Base-by-base conservation (phyloP, 64 coral and sea anemone species). In the Actinia tenebrosa region DNA sequence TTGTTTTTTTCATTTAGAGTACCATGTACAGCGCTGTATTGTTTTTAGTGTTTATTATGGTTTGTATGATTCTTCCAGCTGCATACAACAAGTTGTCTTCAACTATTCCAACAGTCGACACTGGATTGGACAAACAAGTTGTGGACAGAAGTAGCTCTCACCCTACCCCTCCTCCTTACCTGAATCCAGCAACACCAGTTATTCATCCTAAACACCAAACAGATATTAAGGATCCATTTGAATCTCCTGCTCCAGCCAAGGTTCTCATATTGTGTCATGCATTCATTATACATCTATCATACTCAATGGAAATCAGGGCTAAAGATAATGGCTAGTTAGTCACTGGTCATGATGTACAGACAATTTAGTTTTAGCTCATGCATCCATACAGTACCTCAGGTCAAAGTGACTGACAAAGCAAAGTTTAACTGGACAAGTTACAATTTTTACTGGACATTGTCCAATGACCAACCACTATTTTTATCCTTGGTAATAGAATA, bases 1-100 rank as follows among this genome's bases (percentile, higher is more conserved):
- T 1, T 37, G 1, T 37, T 71, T 16, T n/a, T 19, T 58, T 10
- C 7, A 71, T 71, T 7, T 26, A 75, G 6, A 75, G 5, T 75
- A n/a, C 5, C 60, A 14, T 89, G 52, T 61, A 3, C 45, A 80
- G 19, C 2, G 10, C 45, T 87, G 22, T 14, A 87, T 25, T 46
- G 37, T 44, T 62, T 26, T 83, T 15, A 8, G 3, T 84, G 22
- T n/a, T 50, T 56, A 20, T 52, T 44, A 53, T 84, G 6, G 19
- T 11, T 78, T 81, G 79, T 81, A 20, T 81, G 17, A 50, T n/a
- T 81, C 18, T 81, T 81, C 15, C 17, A 96, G 94, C 94, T 77
- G 91, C 94, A 45, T 96, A 96, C 68, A 96, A 79, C 85, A 86
- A 89, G 81, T 17, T 96, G 75, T 90, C 94, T 44, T 90, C 94